Percentiles rank a stretch among this genome's conserved stretches.
Evolutionary conservation across 2,888 invertebrate genomes (phyloP).

Genomic region (Notodromas monacha): DNA sequence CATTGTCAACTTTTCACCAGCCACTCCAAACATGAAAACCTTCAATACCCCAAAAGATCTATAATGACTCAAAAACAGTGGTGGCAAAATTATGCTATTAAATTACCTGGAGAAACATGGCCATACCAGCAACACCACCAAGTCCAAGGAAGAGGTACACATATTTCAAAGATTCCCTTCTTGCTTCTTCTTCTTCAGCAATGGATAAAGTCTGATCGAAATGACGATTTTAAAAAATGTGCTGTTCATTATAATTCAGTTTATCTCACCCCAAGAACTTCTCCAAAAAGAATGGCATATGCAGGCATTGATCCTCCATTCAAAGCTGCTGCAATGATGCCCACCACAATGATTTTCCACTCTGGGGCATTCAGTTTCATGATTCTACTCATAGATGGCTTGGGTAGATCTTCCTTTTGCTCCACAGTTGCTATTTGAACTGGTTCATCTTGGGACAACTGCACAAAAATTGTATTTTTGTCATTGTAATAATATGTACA

Average conservation of each 20-base stretch:
- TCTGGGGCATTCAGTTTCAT: constrained; percentile 29
- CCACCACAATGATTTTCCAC: constrained; percentile 28
- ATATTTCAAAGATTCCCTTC: constrained; percentile 25
- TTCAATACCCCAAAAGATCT: too few species aligned
- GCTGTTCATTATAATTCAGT: too few species aligned
- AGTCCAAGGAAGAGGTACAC: constrained; percentile 30
- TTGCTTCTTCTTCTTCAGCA: constrained; percentile 21
- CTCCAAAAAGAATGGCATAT: constrained; percentile 35
- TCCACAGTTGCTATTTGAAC: too few species aligned
- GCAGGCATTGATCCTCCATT: constrained; percentile 39
- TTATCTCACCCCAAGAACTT: constrained; percentile 29
- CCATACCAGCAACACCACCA: constrained; percentile 27
- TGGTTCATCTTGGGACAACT: too few species aligned
- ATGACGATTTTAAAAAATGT: too few species aligned
- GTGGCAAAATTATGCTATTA: constrained; percentile 5
- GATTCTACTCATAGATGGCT: too few species aligned
- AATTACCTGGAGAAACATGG: constrained; percentile 31
- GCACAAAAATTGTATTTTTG: too few species aligned
- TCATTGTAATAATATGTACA: too few species aligned
- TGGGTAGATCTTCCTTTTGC: too few species aligned
- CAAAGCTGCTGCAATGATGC: constrained; percentile 25
- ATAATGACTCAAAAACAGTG: too few species aligned
- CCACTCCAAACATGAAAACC: constrained; percentile 35
- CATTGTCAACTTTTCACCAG: constrained; percentile 44
- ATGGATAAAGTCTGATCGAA: constrained; percentile 25